Conservation (phyloP, 2,888 invertebrate species). For the Troilus luridus region DNA sequence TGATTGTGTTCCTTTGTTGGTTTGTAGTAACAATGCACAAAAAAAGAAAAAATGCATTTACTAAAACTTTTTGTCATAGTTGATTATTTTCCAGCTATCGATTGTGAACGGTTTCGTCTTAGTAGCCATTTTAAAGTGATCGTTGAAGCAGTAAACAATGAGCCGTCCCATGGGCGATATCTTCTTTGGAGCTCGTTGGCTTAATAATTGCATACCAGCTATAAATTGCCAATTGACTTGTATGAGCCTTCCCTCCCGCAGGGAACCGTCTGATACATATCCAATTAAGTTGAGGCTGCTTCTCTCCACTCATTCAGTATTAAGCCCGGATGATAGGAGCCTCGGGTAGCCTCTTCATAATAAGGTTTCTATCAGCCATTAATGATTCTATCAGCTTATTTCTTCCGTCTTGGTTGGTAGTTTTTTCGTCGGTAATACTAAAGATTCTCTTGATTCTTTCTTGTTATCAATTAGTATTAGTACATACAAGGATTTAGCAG, state of each 20-base stretch:
- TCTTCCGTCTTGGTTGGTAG: background rate
- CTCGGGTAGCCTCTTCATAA: background rate
- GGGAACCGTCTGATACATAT: constrained; percentile 12
- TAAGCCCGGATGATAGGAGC: background rate
- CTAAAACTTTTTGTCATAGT: too few relatives aligned
- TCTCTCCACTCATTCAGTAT: background rate
- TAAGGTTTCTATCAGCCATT: background rate
- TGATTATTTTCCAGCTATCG: background rate
- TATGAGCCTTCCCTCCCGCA: background rate
- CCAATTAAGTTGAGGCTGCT: background rate
- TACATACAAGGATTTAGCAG: too few relatives aligned
- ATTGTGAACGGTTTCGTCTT: background rate
- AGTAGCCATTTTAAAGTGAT: background rate
- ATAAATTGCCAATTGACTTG: constrained; percentile 14
- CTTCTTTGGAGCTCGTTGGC: background rate
- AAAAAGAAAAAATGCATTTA: too few relatives aligned
- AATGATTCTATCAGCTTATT: background rate
- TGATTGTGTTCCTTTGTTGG: too few relatives aligned
- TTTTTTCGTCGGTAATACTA: too few relatives aligned
- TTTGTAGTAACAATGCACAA: too few relatives aligned
- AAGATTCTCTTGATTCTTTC: too few relatives aligned
- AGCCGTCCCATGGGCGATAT: background rate
- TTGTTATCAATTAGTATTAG: too few relatives aligned
- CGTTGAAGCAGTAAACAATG: background rate
- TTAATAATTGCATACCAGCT: background rate